These are phyloP conservation scores for Rachycentron canadum DNA, from an alignment of 2,797 vertebrate species.

Conservation along the genomic window DNA sequence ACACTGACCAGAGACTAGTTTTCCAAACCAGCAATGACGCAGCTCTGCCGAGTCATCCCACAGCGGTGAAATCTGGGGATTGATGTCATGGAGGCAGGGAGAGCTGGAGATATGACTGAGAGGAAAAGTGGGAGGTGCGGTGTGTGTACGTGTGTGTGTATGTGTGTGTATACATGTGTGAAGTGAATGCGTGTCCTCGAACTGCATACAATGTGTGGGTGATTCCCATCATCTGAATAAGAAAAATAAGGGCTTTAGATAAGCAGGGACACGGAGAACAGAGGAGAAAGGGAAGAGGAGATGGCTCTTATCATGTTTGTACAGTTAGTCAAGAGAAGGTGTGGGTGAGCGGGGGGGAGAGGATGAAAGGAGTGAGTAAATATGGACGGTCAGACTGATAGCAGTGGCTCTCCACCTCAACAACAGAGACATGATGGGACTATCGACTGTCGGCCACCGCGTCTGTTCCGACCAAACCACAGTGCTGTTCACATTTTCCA, in stretches of 20 bases:
- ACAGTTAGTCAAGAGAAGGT: constrained; percentile 65
- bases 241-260: constrained; percentile 62
- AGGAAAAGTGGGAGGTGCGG: constrained; percentile 16
- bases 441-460: constrained; percentile 33
- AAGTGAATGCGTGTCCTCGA: background rate
- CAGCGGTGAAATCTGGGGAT: constrained; percentile 28
- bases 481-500: constrained; percentile 81
- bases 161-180: constrained; percentile 4
- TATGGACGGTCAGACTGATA: constrained; percentile 64
- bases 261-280: constrained; percentile 31
- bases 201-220: constrained; percentile 3
- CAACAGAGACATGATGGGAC: constrained; percentile 59
- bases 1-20: constrained; percentile 55
- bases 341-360: background rate
- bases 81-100: constrained; percentile 39
- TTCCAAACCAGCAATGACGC: constrained; percentile 55
- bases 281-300: constrained; percentile 22
- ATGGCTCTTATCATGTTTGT: constrained; percentile 79
- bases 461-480: constrained; percentile 62
- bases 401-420: constrained; percentile 54
- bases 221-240: constrained; percentile 43
- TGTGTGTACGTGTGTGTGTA: background rate
- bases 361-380: constrained; percentile 50
- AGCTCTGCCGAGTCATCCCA: constrained; percentile 48
- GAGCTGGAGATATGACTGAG: constrained; percentile 20